Evolutionary conservation across 1,140 invertebrate species (phyloP), one percentile per base, ranked within the genome.

Genomic region (Drosophila sp.): DNA sequence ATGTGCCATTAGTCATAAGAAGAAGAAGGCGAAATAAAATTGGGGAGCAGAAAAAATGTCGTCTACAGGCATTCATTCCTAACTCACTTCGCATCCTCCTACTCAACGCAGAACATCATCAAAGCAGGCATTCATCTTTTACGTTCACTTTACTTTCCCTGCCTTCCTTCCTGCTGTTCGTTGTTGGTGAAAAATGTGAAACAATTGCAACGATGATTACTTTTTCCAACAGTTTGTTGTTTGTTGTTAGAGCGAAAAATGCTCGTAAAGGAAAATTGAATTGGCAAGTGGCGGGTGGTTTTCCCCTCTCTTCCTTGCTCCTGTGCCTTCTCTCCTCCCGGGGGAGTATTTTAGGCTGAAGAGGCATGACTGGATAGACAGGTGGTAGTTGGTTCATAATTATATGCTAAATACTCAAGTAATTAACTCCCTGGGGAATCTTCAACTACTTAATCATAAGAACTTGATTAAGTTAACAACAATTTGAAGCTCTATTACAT

Each of bases 131-230:
- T 87, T 87, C 83, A 89, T 83, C 83, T 87, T 62, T 66, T 50
- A 50, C 35, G n/a, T 38, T 38, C 11, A 38, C 44, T 50, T 50
- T 50, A 27, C 41, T 32, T 57, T 57, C 55, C 30, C 30, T 56
- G 10, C 41, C 66, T 50, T 27, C 27, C 44, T 27, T 50, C 44
- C 44, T 50, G 50, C 29, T 62, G 27, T 40, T 62, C 65, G 33
- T 57, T 35, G 65, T 65, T 67, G 68, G 76, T 87, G 83, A 87
- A 83, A 89, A 87, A 87, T 87, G 84, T 76, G 83, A 87, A 87
- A 87, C 83, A 87, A 87, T 87, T 89, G 83, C 83, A 87, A 87
- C 83, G 83, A 87, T 87, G 83, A 87, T 87, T 87, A 87, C 83
- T 87, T 89, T 86, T 80, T 70, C 84, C 70, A 72, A 57, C 76